A percentile compares a stretch with the other conserved stretches of the same genome.
These are phyloP conservation scores for Drosophila serrata DNA, from an alignment of 1,140 invertebrate genomes.

Conservation along the genomic window DNA sequence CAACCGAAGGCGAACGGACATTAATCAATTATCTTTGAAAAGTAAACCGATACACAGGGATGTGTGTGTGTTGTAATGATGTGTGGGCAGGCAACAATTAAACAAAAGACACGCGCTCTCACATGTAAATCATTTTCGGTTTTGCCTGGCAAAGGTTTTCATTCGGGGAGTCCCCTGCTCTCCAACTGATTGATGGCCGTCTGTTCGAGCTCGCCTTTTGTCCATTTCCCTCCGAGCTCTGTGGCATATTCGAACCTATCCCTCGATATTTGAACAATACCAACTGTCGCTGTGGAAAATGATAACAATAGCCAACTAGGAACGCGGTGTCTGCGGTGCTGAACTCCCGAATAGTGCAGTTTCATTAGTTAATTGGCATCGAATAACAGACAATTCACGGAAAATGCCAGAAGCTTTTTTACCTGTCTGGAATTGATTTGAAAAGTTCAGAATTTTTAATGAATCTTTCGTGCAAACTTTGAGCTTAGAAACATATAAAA, in stretches of 20 bases:
- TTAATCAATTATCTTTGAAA: conserved; percentile 79
- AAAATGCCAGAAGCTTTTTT: neutral
- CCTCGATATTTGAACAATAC: conserved; percentile 47
- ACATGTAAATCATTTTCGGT: conserved; percentile 77
- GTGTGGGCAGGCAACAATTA: conserved; percentile 80
- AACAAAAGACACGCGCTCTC: conserved; percentile 79
- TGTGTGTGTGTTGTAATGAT: conserved; percentile 50
- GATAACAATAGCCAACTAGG: conserved; percentile 58
- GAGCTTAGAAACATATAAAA: too few species aligned
- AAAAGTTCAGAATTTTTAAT: neutral
- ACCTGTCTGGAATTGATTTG: neutral
- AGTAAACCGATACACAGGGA: conserved; percentile 53
- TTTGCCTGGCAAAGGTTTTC: conserved; percentile 54
- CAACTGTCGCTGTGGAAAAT: conserved; percentile 53
- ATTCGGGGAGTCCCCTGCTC: conserved; percentile 8
- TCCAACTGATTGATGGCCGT: conserved; percentile 70
- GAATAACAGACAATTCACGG: conserved; percentile 34
- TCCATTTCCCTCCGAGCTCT: conserved; percentile 14
- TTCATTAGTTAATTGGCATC: conserved; percentile 77
- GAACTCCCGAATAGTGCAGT: conserved; percentile 35
- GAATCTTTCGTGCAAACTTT: neutral
- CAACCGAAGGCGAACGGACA: conserved; percentile 42
- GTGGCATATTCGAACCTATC: conserved; percentile 25
- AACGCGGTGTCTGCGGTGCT: conserved; percentile 1
- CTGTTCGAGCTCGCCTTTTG: conserved; percentile 54